These are phyloP conservation scores for Microctonus brassicae DNA, from an alignment of 2,888 invertebrate species.

Conservation along the genomic window DNA sequence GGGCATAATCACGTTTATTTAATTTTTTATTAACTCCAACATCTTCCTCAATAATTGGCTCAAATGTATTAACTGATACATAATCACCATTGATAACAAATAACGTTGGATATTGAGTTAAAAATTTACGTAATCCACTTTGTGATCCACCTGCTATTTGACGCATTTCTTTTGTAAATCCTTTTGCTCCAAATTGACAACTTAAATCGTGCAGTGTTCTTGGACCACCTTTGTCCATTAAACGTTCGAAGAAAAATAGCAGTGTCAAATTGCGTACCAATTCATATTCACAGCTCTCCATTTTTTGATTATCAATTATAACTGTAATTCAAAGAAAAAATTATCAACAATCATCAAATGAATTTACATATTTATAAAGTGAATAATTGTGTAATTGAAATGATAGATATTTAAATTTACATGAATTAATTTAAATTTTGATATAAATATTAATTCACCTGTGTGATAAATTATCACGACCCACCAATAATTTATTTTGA, in stretches of 20 bases:
- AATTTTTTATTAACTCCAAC: conserved; percentile 69
- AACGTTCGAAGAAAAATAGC: conserved; percentile 97
- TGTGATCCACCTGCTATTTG: conserved; percentile 96
- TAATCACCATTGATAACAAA: conserved; percentile 96
- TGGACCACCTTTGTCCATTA: conserved; percentile 96
- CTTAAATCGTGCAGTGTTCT: conserved; percentile 97
- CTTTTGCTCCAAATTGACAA: conserved; percentile 99
- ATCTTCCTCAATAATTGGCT: conserved; percentile 76
- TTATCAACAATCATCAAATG: too few species aligned
- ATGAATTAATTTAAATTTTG: too few species aligned
- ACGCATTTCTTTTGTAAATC: conserved; percentile 98
- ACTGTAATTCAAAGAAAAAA: background rate
- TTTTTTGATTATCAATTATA: conserved; percentile 66
- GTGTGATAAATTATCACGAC: too few species aligned
- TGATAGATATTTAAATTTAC: too few species aligned
- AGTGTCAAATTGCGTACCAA: conserved; percentile 94
- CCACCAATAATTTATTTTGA: too few species aligned
- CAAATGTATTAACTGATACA: conserved; percentile 87
- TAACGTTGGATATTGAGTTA: conserved; percentile 95
- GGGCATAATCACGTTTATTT: conserved; percentile 89
- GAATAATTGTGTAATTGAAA: too few species aligned
- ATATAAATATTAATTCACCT: too few species aligned
- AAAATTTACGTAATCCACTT: conserved; percentile 96
- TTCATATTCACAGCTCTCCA: conserved; percentile 96
- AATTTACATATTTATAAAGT: too few species aligned